phyloP scores from a whole-genome alignment of 2,888 invertebrate species.

The Caprella mutica region DNA sequence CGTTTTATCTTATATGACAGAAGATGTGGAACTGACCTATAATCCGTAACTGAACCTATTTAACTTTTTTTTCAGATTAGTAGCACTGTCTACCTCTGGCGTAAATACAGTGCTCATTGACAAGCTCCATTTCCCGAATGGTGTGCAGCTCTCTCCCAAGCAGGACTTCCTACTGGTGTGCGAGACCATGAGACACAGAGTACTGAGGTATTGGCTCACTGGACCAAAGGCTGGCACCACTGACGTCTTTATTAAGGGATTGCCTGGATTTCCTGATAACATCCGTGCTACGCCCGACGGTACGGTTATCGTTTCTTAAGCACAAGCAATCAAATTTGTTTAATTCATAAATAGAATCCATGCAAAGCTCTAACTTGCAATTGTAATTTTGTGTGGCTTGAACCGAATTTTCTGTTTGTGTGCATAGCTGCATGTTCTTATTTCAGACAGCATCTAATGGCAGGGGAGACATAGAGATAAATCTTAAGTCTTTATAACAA shows the following conservation, averaged over 20 bases:
- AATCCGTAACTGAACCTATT: too few relatives aligned
- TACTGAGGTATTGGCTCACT: constrained; percentile 61
- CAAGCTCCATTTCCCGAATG: constrained; percentile 75
- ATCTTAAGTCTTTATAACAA: too few relatives aligned
- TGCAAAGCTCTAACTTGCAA: background rate
- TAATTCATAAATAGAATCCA: too few relatives aligned
- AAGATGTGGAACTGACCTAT: too few relatives aligned
- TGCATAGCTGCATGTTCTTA: too few relatives aligned
- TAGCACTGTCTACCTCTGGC: constrained; percentile 68
- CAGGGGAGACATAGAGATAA: too few relatives aligned
- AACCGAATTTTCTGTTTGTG: too few relatives aligned
- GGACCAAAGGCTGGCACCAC: constrained; percentile 67
- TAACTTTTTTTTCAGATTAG: constrained; percentile 49
- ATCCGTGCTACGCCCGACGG: constrained; percentile 39
- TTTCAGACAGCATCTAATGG: too few relatives aligned
- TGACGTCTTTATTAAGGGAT: constrained; percentile 66
- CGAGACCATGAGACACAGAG: constrained; percentile 55
- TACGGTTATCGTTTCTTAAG: too few relatives aligned
- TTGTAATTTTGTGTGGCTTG: background rate
- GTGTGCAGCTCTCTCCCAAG: constrained; percentile 65
- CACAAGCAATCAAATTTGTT: too few relatives aligned
- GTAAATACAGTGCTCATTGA: constrained; percentile 62
- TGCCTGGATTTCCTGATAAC: constrained; percentile 56
- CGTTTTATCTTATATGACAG: too few relatives aligned
- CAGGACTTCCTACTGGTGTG: constrained; percentile 68